Percentiles rank a stretch among this genome's conserved stretches.
Evolutionary conservation across 2,113 vertebrate species (phyloP).

Genomic region (Sorex araneus): DNA sequence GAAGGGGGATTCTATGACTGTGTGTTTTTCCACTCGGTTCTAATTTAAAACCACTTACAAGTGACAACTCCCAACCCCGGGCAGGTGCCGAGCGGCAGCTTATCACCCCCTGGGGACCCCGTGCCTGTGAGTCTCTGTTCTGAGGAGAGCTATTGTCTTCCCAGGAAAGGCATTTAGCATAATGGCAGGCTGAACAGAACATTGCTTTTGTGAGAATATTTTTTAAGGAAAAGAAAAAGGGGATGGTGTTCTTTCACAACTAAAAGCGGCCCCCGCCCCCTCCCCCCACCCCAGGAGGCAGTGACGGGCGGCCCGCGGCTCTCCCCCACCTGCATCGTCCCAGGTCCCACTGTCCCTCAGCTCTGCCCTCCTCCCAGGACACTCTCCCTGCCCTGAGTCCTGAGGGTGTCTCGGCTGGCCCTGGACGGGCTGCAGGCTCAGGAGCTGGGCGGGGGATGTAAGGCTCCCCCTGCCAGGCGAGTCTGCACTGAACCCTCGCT

Average conservation of each 20-base stretch:
- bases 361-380: no score
- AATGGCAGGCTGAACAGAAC: constrained; percentile 77
- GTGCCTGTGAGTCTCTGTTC: constrained; percentile 64
- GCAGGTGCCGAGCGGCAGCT: constrained; percentile 59
- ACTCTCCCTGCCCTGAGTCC: no score
- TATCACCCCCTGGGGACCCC: constrained; percentile 70
- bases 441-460: constrained; percentile 6
- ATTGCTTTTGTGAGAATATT: constrained; percentile 64
- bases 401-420: no score
- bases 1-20: constrained; percentile 68
- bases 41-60: constrained; percentile 80
- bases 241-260: constrained; percentile 68
- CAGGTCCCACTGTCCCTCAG: no score
- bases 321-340: no score
- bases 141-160: constrained; percentile 81
- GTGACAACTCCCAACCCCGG: constrained; percentile 59
- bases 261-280: not conserved
- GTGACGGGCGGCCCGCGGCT: not conserved
- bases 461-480: not conserved
- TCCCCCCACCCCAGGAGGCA: constrained; percentile 46
- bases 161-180: constrained; percentile 80
- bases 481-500: not conserved
- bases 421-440: constrained; percentile 29
- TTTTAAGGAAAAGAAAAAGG: constrained; percentile 68
- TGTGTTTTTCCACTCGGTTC: constrained; percentile 67